Evolutionary conservation across 2,113 vertebrate genomes (phyloP), one percentile per base, ranked within the genome.

Genomic region (Nymphicus hollandicus): DNA sequence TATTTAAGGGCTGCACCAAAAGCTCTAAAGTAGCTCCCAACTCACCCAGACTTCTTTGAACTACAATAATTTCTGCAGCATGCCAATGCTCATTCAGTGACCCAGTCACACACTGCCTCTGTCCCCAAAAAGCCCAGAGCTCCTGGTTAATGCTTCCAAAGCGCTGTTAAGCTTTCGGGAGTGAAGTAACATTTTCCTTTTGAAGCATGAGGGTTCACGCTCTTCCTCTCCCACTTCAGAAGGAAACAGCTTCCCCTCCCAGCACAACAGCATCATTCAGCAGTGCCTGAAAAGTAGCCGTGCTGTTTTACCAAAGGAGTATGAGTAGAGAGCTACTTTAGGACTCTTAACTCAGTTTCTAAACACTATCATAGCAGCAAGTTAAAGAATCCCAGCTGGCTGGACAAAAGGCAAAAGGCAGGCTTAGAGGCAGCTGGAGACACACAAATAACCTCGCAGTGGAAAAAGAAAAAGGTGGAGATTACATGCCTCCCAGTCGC

Each of bases 321-420:
- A 29, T 73, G 89, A 70, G 72, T 3, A 35, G 55, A 35, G 78
- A 96, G 63, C 85, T 94, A 60, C 92, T 96, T 92, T 72, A 29
- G 73, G 81, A 61, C 88, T 81, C 77, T 88, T 63, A 81, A 89
- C 72, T 76, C 86, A 63, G 69, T 61, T 69, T 93, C 89, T 68
- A 85, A 94, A 50, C 55, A 49, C 72, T 49, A 83, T 47, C 76
- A 58, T 58, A 92, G 80, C 88, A 91, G 73, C 86, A 43, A 89
- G 49, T 47, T 93, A 78, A 90, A 79, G 92, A 79, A 94, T 91
- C 81, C 86, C 96, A 96, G 94, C 81, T 96, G 92, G 69, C 66
- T 61, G 64, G 68, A 90, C 86, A 96, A 92, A 90, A 58, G 86
- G 81, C 49, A 44, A 91, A 91, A 91, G 82, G 71, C 37, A 7